Conservation (phyloP, 1,140 invertebrate genomes). For the Triops longicaudatus region DNA sequence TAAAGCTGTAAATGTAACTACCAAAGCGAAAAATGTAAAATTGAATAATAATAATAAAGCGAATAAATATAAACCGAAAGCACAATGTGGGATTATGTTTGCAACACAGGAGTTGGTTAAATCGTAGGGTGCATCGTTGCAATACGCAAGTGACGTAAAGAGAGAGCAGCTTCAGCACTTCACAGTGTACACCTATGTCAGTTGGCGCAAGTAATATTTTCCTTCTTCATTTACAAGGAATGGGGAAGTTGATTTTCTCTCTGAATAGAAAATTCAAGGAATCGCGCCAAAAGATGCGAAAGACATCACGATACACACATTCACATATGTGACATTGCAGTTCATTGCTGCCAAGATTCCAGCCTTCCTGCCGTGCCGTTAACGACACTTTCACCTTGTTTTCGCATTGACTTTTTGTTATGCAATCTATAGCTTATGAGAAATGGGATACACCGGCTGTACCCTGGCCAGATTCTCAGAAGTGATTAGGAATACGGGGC, state of each 20-base stretch:
- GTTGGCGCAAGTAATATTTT: too few relatives aligned
- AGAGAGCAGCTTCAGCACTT: too few relatives aligned
- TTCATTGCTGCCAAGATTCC: constrained; percentile 11
- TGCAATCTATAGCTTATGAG: neutral
- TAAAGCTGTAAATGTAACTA: too few relatives aligned
- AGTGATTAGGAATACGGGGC: neutral
- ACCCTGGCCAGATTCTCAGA: neutral
- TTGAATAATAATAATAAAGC: too few relatives aligned
- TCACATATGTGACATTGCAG: neutral
- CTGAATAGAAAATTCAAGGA: neutral
- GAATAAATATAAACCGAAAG: too few relatives aligned
- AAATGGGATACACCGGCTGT: neutral
- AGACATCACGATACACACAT: neutral
- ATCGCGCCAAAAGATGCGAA: neutral
- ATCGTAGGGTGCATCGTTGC: too few relatives aligned
- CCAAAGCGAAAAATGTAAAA: too few relatives aligned
- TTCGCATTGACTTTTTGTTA: neutral
- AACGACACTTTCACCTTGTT: neutral
- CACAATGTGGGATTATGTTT: too few relatives aligned
- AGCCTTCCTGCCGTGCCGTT: neutral
- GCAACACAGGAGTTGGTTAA: too few relatives aligned
- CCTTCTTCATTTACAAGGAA: neutral
- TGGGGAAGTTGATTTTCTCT: neutral
- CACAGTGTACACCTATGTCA: too few relatives aligned
- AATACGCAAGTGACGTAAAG: too few relatives aligned